phyloP scores from a whole-genome alignment of 1,140 invertebrate species.

The Doryteuthis pealeii region DNA sequence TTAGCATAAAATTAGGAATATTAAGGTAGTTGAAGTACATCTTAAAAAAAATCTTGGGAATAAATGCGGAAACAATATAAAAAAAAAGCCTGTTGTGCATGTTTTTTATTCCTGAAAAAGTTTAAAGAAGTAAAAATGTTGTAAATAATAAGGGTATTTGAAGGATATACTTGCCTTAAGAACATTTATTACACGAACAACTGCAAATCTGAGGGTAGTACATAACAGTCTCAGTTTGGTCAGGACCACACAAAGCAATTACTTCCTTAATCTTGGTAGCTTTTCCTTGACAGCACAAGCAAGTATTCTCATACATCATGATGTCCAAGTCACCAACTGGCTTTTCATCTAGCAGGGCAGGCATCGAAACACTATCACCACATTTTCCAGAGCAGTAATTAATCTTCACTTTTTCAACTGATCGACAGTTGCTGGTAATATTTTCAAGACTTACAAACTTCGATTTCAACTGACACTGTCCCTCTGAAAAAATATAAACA shows the following conservation, averaged over 20 bases:
- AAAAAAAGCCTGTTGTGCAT: too few relatives aligned
- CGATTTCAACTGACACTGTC: background rate
- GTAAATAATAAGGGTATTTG: too few relatives aligned
- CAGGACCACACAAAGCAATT: background rate
- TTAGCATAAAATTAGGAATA: too few relatives aligned
- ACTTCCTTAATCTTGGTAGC: background rate
- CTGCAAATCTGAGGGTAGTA: slow-evolving; percentile 1
- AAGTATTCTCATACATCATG: background rate
- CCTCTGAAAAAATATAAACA: too few relatives aligned
- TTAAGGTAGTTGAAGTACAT: too few relatives aligned
- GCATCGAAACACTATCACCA: background rate
- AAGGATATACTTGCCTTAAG: background rate
- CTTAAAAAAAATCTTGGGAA: too few relatives aligned
- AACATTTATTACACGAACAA: background rate
- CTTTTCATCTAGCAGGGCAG: background rate
- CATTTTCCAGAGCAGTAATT: background rate
- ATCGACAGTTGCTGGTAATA: background rate
- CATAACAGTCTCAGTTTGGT: background rate
- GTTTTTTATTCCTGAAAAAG: too few relatives aligned
- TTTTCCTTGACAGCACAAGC: background rate
- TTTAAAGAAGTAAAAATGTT: too few relatives aligned
- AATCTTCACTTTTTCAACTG: background rate
- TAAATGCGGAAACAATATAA: too few relatives aligned
- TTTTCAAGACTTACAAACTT: background rate
- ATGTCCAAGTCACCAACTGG: background rate